Evolutionary conservation across 1,140 invertebrate genomes (phyloP).

Genomic region (Ceratitis capitata): DNA sequence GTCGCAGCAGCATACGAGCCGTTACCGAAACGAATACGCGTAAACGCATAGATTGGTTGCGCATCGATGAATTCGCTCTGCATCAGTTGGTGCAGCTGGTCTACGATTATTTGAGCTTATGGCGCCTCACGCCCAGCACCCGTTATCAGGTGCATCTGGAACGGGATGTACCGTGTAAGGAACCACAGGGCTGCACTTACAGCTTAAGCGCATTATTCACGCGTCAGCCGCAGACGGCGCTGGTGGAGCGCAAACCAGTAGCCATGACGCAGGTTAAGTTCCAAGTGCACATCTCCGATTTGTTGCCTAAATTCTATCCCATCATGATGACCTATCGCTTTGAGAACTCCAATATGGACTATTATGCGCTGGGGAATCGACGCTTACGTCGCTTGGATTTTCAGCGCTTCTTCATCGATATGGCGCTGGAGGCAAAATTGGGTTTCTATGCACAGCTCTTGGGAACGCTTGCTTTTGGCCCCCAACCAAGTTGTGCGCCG

Average conservation of each 20-base stretch:
- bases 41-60: neutral
- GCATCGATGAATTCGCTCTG: neutral
- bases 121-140: constrained; percentile 11
- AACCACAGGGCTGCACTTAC: neutral
- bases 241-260: constrained; percentile 46
- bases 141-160: neutral
- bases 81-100: neutral
- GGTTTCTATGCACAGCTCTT: constrained; percentile 52
- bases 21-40: neutral
- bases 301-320: constrained; percentile 49
- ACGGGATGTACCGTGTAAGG: neutral
- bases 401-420: constrained; percentile 57
- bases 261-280: constrained; percentile 58
- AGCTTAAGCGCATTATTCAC: neutral
- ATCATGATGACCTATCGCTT: constrained; percentile 59
- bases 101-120: constrained; percentile 7
- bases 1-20: neutral
- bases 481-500: too few species aligned
- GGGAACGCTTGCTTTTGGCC: neutral
- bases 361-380: constrained; percentile 52
- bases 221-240: neutral
- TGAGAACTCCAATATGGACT: constrained; percentile 53
- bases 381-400: constrained; percentile 42
- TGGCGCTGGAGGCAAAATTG: constrained; percentile 52
- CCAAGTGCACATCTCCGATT: constrained; percentile 49